Base-by-base conservation (phyloP, 2,113 vertebrate genomes). In the Cebidichthys violaceus region DNA sequence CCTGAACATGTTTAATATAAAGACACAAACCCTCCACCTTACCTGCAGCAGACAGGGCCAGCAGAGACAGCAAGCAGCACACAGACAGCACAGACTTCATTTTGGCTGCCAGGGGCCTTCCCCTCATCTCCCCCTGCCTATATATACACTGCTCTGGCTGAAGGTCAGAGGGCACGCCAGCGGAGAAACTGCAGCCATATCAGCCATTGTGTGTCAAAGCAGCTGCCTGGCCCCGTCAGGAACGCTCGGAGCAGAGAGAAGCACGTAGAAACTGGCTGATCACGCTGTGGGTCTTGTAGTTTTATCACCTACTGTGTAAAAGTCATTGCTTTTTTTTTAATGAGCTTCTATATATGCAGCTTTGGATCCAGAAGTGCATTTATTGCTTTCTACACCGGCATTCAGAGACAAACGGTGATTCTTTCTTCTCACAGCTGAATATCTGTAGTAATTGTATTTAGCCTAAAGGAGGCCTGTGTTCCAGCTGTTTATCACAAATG, bases 61-160 rank as follows among this genome's bases (percentile, higher is more conserved):
- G 91, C 61, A 95, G 89, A 82, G 86, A 81, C 80, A 94, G 79
- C 70, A 94, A 52, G 77, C 89, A 90, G 84, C 92, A 93, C 88
- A 65, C 73, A 61, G 78, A 79, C 80, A 93, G 81, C 57, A 84
- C 55, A 70, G 84, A 81, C 91, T 93, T 95, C 94, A 95, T 95
- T 89, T 93, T 90, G 92, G 87, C 91, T 93, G 91, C 94, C 90
- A 87, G 92, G 87, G 91, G 91, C 87, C 88, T 84, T 71, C 60
- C 7, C 20, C 76, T 84, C 81, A 31, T 88, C 64, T 52, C 41
- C 59, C 77, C 18, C 13, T n/a, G 0, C 69, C 72, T 94, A 94
- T 95, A 94, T 95, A 95, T 94, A 94, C 90, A 94, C 90, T 13
- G 57, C 81, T 61, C 70, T 9, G 76, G 54, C 78, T 86, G 81